Evolutionary conservation across 1,140 invertebrate species (phyloP).

Genomic region (Drosophila nigrodunni): DNA sequence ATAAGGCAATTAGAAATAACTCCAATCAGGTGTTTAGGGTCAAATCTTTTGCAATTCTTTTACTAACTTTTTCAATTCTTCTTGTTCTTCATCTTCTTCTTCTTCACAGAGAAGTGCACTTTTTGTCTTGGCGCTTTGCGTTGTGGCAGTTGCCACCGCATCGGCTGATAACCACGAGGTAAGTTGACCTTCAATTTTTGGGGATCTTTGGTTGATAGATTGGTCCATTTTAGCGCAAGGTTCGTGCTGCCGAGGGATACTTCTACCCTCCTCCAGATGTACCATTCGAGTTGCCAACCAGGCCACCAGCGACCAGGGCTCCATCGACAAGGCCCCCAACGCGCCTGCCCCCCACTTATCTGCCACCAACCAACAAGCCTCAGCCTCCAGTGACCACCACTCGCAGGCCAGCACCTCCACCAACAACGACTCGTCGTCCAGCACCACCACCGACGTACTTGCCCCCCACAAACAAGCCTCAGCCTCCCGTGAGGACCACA

Average conservation of each 20-base stretch:
- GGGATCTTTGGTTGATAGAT: neutral
- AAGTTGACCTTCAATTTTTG: slow-evolving; percentile 24
- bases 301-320: slow-evolving; percentile 49
- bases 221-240: slow-evolving; percentile 60
- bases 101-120: slow-evolving; percentile 79
- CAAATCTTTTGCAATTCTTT: slow-evolving; percentile 34
- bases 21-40: slow-evolving; percentile 51
- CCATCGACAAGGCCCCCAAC: slow-evolving; percentile 38
- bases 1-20: slow-evolving; percentile 64
- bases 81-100: slow-evolving; percentile 14
- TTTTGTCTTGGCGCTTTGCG: slow-evolving; percentile 80
- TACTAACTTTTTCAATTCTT: slow-evolving; percentile 14
- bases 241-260: slow-evolving; percentile 73
- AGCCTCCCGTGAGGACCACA: no score
- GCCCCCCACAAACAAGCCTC: no score
- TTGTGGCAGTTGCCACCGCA: slow-evolving; percentile 71
- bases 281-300: slow-evolving; percentile 73
- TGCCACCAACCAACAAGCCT: slow-evolving; percentile 57
- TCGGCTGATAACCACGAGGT: slow-evolving; percentile 75
- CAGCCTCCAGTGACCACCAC: slow-evolving; percentile 35
- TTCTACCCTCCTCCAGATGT: slow-evolving; percentile 70
- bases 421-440: slow-evolving; percentile 41
- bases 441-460: slow-evolving; percentile 34
- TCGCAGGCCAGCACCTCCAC: slow-evolving; percentile 33
- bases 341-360: slow-evolving; percentile 55